Evolutionary conservation across 2,797 vertebrate species (phyloP), one percentile per base, ranked within the genome.

Genomic region (Sciurus vulgaris): DNA sequence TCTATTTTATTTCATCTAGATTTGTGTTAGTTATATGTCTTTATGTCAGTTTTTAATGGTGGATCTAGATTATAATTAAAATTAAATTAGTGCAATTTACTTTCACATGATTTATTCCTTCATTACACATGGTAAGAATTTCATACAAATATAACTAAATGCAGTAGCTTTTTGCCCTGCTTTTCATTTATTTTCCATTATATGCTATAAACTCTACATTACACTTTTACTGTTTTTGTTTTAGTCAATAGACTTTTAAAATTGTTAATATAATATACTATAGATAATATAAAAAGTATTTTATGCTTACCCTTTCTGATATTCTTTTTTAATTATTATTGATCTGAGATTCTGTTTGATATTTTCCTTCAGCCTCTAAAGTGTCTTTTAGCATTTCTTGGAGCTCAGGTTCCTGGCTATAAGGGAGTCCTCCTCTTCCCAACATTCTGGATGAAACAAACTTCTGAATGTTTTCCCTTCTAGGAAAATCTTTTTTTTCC

Each of bases 1-100:
- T 61, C 22, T 4, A 59, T 91, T 86, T 95, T 63, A 93, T 86
- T 89, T 96, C 10, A n/a, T 20, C 14, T 79, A 24, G 56, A 7
- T 83, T 92, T 92, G 65, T 79, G 41, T 93, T 86, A 94, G 63
- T 12, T 38, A 13, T 65, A 61, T 30, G 8, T 76, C 41, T 92
- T 92, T 67, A 54, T 54, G 24, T 33, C 26, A 30, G 41, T 59
- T 92, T 93, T 70, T 61, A 70, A 38, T 12, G 3, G 17, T 61
- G 51, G 5, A 70, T 49, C 35, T 95, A 35, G 7, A 69, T 83
- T 89, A 76, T 83, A 76, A 65, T 82, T 72, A 56, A 70, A 22
- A 61, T 69, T 38, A 89, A 84, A 65, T 84, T 14, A 61, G 78
- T 0, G 38, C 12, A 86, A 3, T 84, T 49, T 84, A 61, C 24